Evolutionary conservation across 2,888 invertebrate species (phyloP), one percentile per base, ranked within the genome.

Genomic region (Aromia moschata): DNA sequence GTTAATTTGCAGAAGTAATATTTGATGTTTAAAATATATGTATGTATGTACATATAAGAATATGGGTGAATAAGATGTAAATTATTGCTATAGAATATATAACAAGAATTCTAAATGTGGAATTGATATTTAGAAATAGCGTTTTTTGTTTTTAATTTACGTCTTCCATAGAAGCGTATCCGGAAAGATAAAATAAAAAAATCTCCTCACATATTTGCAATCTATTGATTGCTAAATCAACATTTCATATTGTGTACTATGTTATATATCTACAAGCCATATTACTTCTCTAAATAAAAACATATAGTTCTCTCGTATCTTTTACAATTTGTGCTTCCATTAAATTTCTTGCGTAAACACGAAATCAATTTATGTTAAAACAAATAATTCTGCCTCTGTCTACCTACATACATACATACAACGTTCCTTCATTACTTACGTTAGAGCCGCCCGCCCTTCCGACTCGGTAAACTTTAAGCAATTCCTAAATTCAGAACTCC

Each of bases 321-420:
- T 51, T 15, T 16, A 33, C n/a, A 16, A 46, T 31, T 15, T 10
- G 10, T 4, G 20, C 12, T 30, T 46, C 40, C 52, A 52, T 52
- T 52, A 40, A 17, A 41, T 52, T 40, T 12, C 11, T 41, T 52
- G 15, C 44, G 63, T 55, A 63, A 63, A 63, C 61, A 65, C 30
- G 53, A 60, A 65, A 65, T 65, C 63, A 63, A 64, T 63, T 63
- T 65, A 52, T 65, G 61, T 61, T 51, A 60, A 59, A 61, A 59
- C 63, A 63, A 65, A 65, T 65, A 65, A 65, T 57, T 60, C 51
- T 15, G 18, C 52, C 37, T 49, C 52, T 60, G 53, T 57, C 57
- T 60, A 62, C 56, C 59, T n/a, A n/a, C n/a, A n/a, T n/a, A n/a
- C n/a, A n/a, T n/a, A n/a, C n/a, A n/a, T n/a, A n/a, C n/a, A 59